A percentile compares a stretch with the other conserved stretches of the same genome.
phyloP scores from a whole-genome alignment of 2,797 vertebrate genomes.

The Dipus sagitta region DNA sequence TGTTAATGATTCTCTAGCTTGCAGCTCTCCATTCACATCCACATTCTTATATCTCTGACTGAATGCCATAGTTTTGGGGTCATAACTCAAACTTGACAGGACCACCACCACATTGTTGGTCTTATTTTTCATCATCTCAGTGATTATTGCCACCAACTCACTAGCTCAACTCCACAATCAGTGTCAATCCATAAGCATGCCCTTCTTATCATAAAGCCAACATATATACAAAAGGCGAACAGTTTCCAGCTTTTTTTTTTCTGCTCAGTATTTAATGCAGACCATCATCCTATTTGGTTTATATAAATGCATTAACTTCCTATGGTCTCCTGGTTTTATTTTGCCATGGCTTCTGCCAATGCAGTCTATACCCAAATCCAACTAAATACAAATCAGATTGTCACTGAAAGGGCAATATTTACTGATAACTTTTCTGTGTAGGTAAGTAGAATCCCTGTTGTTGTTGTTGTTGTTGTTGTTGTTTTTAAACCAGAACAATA shows the following conservation, averaged over 20 bases:
- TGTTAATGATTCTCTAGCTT: background rate
- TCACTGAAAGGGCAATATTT: background rate
- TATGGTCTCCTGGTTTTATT: background rate
- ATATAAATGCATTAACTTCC: background rate
- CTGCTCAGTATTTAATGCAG: background rate
- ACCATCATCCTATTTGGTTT: background rate
- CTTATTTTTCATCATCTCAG: background rate
- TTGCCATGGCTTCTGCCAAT: background rate
- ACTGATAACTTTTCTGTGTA: background rate
- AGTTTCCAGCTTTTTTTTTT: background rate
- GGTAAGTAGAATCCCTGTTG: background rate
- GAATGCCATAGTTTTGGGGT: background rate
- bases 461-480: background rate
- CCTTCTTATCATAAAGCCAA: background rate
- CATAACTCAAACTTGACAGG: constrained; percentile 25
- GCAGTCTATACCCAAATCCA: background rate
- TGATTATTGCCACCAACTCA: background rate
- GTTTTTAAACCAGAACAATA: too few species aligned
- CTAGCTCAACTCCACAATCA: too few species aligned
- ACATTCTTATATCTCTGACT: background rate
- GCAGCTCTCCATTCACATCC: background rate
- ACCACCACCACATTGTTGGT: background rate
- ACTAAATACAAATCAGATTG: background rate
- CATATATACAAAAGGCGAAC: background rate
- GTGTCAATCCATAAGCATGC: background rate